Evolutionary conservation across 2,888 invertebrate species (phyloP).

Genomic region (Clitarchus hookeri): DNA sequence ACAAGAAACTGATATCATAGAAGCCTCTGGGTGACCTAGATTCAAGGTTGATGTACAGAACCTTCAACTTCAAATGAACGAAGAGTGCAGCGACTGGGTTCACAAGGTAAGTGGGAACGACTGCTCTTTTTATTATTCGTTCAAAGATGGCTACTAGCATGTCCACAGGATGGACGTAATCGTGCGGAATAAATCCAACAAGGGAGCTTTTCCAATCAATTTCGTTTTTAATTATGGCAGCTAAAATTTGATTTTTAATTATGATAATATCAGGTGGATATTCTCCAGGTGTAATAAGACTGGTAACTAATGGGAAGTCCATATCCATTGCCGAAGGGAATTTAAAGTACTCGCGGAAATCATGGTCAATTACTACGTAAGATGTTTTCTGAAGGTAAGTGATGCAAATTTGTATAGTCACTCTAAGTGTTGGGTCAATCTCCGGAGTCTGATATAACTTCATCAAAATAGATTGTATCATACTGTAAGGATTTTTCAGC

Average conservation of each 20-base stretch:
- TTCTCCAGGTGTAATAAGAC: background rate
- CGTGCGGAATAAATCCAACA: slow-evolving; percentile 15
- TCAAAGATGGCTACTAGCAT: background rate
- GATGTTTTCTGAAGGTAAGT: background rate
- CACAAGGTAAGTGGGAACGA: background rate
- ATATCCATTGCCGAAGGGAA: background rate
- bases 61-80: slow-evolving; percentile 4
- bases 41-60: background rate
- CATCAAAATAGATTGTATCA: background rate
- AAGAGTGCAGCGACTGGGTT: background rate
- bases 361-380: background rate
- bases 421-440: slow-evolving; percentile 14
- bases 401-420: background rate
- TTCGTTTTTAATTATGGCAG: background rate
- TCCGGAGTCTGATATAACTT: background rate
- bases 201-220: background rate
- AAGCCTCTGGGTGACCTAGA: background rate
- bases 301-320: background rate
- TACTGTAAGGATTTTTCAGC: background rate
- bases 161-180: background rate
- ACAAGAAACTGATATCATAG: background rate
- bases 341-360: background rate
- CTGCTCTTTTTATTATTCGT: background rate
- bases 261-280: background rate
- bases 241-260: background rate